Evolutionary conservation across 2,797 vertebrate species (phyloP).

Genomic region (Acomys russatus): DNA sequence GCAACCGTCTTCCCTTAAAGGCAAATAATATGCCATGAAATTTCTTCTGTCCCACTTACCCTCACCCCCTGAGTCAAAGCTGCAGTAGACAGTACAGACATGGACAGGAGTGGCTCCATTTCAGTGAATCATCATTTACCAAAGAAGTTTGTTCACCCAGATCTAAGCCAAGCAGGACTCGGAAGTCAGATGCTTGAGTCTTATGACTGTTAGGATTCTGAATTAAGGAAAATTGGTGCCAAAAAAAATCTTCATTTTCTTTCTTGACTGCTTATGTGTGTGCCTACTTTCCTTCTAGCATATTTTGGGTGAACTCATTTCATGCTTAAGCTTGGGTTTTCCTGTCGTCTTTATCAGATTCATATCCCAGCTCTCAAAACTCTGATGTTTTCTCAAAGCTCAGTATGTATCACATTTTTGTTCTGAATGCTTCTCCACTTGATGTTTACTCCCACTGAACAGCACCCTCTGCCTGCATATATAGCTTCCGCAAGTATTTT

Average conservation of each 20-base stretch:
- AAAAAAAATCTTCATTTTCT: background rate
- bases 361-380: background rate
- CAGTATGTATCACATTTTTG: background rate
- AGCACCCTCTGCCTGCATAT: accelerated
- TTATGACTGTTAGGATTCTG: background rate
- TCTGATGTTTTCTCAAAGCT: background rate
- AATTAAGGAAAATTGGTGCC: background rate
- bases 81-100: background rate
- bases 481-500: background rate
- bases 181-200: background rate
- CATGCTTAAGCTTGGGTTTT: background rate
- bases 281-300: background rate
- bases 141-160: background rate
- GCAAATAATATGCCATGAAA: background rate
- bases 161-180: background rate
- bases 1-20: background rate
- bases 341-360: background rate
- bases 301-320: background rate
- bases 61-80: background rate
- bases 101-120: background rate
- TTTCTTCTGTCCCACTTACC: background rate
- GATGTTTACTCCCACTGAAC: background rate
- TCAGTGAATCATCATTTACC: background rate
- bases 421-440: background rate
- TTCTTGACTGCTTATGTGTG: background rate